Evolutionary conservation across 2,888 invertebrate species (phyloP).

Genomic region (Nasonovia ribisnigri): DNA sequence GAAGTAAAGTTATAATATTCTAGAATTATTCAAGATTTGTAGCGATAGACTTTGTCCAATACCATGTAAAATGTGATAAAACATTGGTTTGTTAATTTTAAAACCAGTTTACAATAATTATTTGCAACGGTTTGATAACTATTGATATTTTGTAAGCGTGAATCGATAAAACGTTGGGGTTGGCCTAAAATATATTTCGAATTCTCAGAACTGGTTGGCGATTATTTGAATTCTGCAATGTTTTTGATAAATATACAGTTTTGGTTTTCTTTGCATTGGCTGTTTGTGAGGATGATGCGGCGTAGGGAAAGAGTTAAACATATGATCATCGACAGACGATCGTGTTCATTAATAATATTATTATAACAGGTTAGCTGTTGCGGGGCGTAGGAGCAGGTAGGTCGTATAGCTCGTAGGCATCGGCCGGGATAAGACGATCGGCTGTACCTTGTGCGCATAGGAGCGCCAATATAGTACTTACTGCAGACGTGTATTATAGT

Average conservation of each 20-base stretch:
- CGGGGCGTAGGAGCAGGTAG: background rate
- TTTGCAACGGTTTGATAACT: background rate
- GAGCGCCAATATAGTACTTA: background rate
- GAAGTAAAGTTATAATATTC: background rate
- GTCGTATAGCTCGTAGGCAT: background rate
- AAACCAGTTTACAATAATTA: background rate
- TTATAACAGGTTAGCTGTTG: background rate
- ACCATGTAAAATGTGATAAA: background rate
- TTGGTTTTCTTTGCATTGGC: background rate
- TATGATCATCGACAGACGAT: background rate
- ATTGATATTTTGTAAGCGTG: background rate
- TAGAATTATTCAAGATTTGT: background rate
- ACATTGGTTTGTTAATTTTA: background rate
- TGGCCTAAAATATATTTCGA: background rate
- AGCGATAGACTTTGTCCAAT: background rate
- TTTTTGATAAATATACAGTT: background rate
- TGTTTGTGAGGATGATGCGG: background rate
- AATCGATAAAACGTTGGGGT: background rate
- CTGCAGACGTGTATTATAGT: background rate
- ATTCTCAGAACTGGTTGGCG: background rate
- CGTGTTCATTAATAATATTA: background rate
- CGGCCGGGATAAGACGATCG: background rate
- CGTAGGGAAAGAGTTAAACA: background rate
- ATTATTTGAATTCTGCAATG: background rate
- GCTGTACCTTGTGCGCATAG: background rate